Base-by-base conservation (phyloP, 2,888 invertebrate species). In the Tholera decimalis region DNA sequence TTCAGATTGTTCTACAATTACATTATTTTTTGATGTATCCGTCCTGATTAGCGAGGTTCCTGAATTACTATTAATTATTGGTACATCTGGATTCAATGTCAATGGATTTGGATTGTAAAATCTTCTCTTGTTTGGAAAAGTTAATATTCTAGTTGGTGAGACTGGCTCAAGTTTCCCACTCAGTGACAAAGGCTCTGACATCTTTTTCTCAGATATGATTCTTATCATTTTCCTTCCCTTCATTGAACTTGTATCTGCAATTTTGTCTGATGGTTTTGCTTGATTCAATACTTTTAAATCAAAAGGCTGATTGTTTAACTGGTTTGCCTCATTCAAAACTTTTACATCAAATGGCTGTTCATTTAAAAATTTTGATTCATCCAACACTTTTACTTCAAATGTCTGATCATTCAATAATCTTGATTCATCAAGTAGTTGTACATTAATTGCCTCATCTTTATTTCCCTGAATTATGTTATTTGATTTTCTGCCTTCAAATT, bases 131-230 rank as follows among this genome's bases (percentile, higher is more conserved):
- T 81, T 76, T 49, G 86, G 85, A 24, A 85, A 70, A 65, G 79
- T 81, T 57, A 94, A 75, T 41, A 90, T 61, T 66, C 79, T 74
- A 35, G 87, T 86, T 39, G 92, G 90, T 46, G 89, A 86, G 7
- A 94, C 82, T 20, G 88, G 85, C 67, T 89, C 82, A 43, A 93
- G 82, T 60, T 85, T 83, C 13, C 88, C 88, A 43, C 69, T 75
- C 5, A 91, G 24, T 22, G 83, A 57, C 8, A 92, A 60, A 20
- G 91, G 91, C 20, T 87, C 74, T 22, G 79, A 82, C 49, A 94
- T 88, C 67, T 84, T 91, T 73, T 91, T 88, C 74, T 93, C 91
- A 39, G 93, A 93, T 79, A 94, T 72, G 59, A 95, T 94, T 73
- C 77, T 88, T 8, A 94, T 84, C 83, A 84, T 90, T 44, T 86